These are phyloP conservation scores for Scytalopus superciliaris DNA, from an alignment of 2,113 vertebrate genomes.

Conservation along the genomic window DNA sequence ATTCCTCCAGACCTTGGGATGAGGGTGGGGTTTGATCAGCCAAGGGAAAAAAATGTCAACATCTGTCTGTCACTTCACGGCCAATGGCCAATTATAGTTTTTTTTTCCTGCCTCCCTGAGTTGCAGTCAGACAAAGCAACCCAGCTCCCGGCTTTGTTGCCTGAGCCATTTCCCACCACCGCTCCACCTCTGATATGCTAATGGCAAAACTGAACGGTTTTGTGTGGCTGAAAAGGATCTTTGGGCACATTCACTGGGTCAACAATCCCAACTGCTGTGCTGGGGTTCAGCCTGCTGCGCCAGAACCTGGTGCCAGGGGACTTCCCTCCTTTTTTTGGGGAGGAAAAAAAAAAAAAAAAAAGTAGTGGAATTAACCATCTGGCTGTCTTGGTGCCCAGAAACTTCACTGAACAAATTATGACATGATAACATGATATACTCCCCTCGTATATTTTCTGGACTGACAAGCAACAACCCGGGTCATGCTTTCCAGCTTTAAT, in stretches of 20 bases:
- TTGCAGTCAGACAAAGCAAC: constrained; percentile 72
- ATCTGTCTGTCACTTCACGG: constrained; percentile 71
- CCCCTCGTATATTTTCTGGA: neutral
- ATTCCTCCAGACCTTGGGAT: neutral
- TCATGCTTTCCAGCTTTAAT: neutral
- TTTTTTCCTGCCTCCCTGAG: constrained; percentile 75
- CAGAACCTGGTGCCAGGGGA: constrained; percentile 12
- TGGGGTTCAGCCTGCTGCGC: constrained; percentile 31
- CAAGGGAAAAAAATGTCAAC: constrained; percentile 67
- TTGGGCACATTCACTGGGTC: constrained; percentile 63
- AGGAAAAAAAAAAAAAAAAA: neutral
- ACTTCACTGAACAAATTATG: constrained; percentile 10
- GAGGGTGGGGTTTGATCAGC: constrained; percentile 5
- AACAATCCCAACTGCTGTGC: constrained; percentile 54
- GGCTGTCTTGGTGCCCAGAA: constrained; percentile 25
- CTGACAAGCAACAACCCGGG: neutral
- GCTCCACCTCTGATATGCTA: constrained; percentile 79
- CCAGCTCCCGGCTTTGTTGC: constrained; percentile 57
- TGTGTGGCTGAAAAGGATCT: constrained; percentile 71
- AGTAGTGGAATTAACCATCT: constrained; percentile 62
- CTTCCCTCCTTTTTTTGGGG: neutral
- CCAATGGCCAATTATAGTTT: constrained; percentile 70
- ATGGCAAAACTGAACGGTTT: constrained; percentile 65
- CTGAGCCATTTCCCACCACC: constrained; percentile 79
- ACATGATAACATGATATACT: neutral